Base-by-base conservation (phyloP, 2,797 vertebrate genomes). In the Rhyacichthys aspro region DNA sequence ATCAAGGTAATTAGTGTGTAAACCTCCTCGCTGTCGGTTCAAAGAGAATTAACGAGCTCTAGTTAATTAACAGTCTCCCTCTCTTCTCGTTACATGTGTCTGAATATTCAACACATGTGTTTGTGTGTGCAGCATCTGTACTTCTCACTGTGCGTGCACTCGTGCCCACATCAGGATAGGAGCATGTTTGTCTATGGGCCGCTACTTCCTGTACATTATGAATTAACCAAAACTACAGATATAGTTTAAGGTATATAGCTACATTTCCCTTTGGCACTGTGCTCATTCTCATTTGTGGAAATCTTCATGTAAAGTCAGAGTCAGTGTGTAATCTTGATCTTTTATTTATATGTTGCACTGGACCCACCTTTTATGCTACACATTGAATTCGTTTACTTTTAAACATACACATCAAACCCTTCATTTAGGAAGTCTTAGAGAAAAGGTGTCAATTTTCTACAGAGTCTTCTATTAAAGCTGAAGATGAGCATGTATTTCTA, bases 31-130 rank as follows among this genome's bases (percentile, higher is more conserved):
- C 88, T 89, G 90, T 89, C 84, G 76, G 85, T 91, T 92, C 88
- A 91, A 91, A 93, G 90, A 88, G 90, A 91, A 91, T 91, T 90
- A 91, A 90, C 82, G 72, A 90, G 86, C 82, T 77, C 85, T 89
- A 79, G 88, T 90, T 92, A 91, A 92, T 92, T 92, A 92, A 90
- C 88, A 87, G 83, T 90, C 87, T 88, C 83, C 81, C 81, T 84
- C 79, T 89, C 84, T 83, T 84, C 89, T 88, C 55, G 74, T 86
- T 89, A 86, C 90, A 89, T 85, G 86, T 87, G 85, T 90, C 85
- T 88, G 86, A 87, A 89, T 85, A 91, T 89, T 89, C 81, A 89
- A 87, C 82, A 81, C 83, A 67, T 81, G 70, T 76, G 76, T 74
- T 69, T 65, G 32, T 57, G 57, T 52, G 56, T 46, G 64, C 70